Base-by-base conservation (phyloP, 2,797 vertebrate species). In the Smutsia gigantea region DNA sequence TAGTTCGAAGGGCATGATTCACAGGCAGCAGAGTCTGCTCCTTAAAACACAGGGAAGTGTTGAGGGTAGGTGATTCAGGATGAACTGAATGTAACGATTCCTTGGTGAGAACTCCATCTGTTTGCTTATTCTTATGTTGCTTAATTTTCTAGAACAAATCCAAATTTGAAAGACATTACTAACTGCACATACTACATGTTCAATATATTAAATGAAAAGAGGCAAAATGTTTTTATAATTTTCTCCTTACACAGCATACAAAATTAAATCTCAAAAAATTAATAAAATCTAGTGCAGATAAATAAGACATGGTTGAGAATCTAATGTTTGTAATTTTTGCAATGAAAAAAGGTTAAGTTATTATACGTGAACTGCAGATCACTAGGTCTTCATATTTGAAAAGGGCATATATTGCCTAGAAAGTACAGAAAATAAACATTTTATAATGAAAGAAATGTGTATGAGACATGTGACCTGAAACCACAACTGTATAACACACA, bases 101-200 rank as follows among this genome's bases (percentile, higher is more conserved):
- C 97, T 99, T 98, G 96, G 97, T 74, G 34, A 97, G 88, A 97
- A 98, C 11, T 89, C 94, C 90, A 98, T 98, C 96, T 86, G 97
- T 9, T 97, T 99, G 97, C 97, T 99, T 97, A 90, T 93, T 99
- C 5, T 98, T 99, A 9, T 94, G 97, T 90, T 99, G 98, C 34
- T 98, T 98, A 90, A 99, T 98, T 98, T 99, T 99, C 99, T 99
- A 98, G 91, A 98, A 98, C 18, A 93, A 1, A 98, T 87, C 23
- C 77, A 97, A 95, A 94, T 83, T 82, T 59, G 11, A 97, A 87
- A 1, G 93, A 61, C 66, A 87, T 94, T 87, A 97, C 27, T 79
- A 90, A 75, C 2, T 69, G 55, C 15, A 95, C 25, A 83, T 12
- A 51, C 27, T 15, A 93, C 29, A 78, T 37, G n/a, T 49, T 82